Evolutionary conservation across 2,888 invertebrate species (phyloP).

Genomic region (Hoplodrina blanda): DNA sequence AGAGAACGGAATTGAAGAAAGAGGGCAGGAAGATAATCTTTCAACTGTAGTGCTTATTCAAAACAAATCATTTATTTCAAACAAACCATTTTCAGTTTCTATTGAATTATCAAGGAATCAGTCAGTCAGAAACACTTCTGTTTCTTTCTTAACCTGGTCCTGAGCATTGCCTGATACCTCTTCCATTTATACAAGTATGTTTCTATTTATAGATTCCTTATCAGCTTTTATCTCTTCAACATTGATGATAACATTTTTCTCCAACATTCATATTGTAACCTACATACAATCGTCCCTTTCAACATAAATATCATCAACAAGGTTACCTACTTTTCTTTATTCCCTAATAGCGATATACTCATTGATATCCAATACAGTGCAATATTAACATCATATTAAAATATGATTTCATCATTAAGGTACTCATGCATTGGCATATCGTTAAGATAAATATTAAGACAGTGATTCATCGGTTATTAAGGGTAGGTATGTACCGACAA

Average conservation of each 20-base stretch:
- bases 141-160: background rate
- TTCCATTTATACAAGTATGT: background rate
- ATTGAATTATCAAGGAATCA: too few relatives aligned
- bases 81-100: too few relatives aligned
- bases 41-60: too few relatives aligned
- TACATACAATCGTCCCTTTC: conserved; percentile 9
- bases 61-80: too few relatives aligned
- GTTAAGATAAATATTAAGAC: conserved; percentile 48
- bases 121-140: too few relatives aligned
- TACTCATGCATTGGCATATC: conserved; percentile 31
- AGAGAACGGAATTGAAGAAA: too few relatives aligned
- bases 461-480: conserved; percentile 46
- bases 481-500: too few relatives aligned
- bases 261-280: conserved; percentile 27
- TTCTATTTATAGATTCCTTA: conserved; percentile 17
- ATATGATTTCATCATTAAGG: conserved; percentile 45
- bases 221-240: conserved; percentile 28
- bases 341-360: conserved; percentile 22
- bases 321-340: conserved; percentile 40
- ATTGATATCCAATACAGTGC: background rate
- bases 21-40: too few relatives aligned
- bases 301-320: conserved; percentile 23
- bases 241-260: conserved; percentile 25
- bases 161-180: background rate
- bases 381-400: conserved; percentile 22